phyloP scores from a whole-genome alignment of 2,113 vertebrate species.

The Coptodon rendalli region DNA sequence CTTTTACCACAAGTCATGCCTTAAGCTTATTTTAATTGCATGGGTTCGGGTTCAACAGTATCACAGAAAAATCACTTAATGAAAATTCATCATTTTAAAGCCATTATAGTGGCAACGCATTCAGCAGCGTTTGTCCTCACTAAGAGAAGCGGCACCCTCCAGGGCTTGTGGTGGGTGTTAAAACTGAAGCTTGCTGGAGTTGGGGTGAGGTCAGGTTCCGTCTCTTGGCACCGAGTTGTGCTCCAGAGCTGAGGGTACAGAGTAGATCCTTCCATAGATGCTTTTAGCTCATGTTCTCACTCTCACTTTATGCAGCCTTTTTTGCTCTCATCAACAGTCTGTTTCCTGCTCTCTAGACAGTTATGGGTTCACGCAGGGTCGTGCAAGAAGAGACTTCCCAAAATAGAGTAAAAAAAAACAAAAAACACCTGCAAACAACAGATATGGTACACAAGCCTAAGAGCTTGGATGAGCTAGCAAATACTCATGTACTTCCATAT shows the following conservation, averaged over 20 bases:
- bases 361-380: background rate
- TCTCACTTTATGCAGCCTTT: background rate
- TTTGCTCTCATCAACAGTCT: background rate
- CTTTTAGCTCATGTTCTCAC: constrained; percentile 38
- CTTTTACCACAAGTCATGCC: background rate
- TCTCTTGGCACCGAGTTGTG: background rate
- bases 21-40: constrained; percentile 16
- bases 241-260: background rate
- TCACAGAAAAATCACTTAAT: background rate
- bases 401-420: constrained; percentile 22
- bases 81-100: background rate
- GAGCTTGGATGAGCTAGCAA: background rate
- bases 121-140: background rate
- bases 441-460: background rate
- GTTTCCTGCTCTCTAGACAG: constrained; percentile 20
- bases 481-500: background rate
- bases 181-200: background rate
- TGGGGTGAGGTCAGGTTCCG: background rate
- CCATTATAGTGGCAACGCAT: background rate
- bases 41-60: background rate
- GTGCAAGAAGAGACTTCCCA: background rate
- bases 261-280: background rate
- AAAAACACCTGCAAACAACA: background rate
- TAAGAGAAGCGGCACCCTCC: background rate
- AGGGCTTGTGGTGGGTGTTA: background rate